phyloP scores from a whole-genome alignment of 2,888 invertebrate species.

The Epinotia brunnichana region DNA sequence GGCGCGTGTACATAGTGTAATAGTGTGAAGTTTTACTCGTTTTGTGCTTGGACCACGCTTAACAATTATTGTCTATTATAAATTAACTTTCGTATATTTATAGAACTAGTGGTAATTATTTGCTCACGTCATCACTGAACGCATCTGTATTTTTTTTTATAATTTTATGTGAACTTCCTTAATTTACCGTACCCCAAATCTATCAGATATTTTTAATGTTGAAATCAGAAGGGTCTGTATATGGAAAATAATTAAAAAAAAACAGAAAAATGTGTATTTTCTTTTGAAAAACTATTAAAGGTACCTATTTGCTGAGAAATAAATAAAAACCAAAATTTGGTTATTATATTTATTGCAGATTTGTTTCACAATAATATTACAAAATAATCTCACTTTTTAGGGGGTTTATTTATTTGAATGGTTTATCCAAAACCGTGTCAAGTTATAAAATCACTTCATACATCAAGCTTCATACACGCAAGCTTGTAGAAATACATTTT shows the following conservation, averaged over 20 bases:
- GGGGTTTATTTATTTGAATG: slow-evolving; percentile 46
- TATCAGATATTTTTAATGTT: slow-evolving; percentile 70
- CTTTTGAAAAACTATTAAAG: neutral
- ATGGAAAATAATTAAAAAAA: slow-evolving; percentile 74
- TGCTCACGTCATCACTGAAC: slow-evolving; percentile 56
- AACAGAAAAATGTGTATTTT: slow-evolving; percentile 64
- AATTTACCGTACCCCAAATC: slow-evolving; percentile 62
- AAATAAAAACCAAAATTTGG: neutral
- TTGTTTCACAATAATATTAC: slow-evolving; percentile 56
- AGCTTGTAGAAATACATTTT: slow-evolving; percentile 16
- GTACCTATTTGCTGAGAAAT: neutral
- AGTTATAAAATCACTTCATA: slow-evolving; percentile 3
- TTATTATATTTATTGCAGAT: slow-evolving; percentile 52
- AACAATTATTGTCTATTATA: slow-evolving; percentile 58
- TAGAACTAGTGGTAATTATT: slow-evolving; percentile 66
- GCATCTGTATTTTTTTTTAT: slow-evolving; percentile 53
- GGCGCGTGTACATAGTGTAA: slow-evolving; percentile 64
- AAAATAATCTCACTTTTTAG: slow-evolving; percentile 53
- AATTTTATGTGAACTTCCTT: slow-evolving; percentile 57
- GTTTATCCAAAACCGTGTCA: slow-evolving; percentile 24
- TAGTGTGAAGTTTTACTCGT: slow-evolving; percentile 66
- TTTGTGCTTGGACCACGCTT: slow-evolving; percentile 80
- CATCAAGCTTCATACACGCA: neutral
- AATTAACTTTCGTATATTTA: slow-evolving; percentile 69
- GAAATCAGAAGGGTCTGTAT: slow-evolving; percentile 78